These are phyloP conservation scores for Eurytemora carolleeae DNA, from an alignment of 1,140 invertebrate species.

Conservation along the genomic window DNA sequence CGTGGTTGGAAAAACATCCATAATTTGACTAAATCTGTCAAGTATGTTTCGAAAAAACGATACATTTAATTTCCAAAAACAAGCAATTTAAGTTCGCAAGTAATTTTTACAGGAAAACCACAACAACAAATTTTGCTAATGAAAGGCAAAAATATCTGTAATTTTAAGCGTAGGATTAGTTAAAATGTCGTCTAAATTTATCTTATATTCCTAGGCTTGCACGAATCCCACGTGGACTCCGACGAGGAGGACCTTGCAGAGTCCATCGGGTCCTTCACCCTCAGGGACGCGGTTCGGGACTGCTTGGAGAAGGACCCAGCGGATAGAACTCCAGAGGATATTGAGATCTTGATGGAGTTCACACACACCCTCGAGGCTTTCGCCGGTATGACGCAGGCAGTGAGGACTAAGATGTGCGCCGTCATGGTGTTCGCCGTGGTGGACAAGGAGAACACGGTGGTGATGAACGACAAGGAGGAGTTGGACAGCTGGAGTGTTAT, in stretches of 20 bases:
- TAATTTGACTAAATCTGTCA: not conserved
- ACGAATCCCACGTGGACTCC: conserved; percentile 83
- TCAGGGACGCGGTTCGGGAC: conserved; percentile 40
- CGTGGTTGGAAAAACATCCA: no score
- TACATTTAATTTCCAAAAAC: not conserved
- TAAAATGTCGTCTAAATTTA: no score
- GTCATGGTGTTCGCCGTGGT: conserved; percentile 67
- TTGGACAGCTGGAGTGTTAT: conserved; percentile 98
- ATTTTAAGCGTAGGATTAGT: no score
- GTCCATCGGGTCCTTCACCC: conserved; percentile 45
- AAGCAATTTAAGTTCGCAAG: not conserved
- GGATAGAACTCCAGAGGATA: conserved; percentile 79
- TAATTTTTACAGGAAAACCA: not conserved
- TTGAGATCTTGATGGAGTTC: conserved; percentile 85
- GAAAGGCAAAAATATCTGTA: conserved; percentile 77
- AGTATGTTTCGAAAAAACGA: not conserved
- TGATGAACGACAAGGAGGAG: conserved; percentile 93
- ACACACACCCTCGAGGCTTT: conserved; percentile 89
- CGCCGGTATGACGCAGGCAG: conserved; percentile 53
- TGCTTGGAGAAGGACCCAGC: conserved; percentile 89
- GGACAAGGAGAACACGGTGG: conserved; percentile 84
- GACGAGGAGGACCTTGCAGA: conserved; percentile 59
- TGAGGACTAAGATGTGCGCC: not conserved
- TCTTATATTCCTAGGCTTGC: no score
- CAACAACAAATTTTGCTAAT: conserved; percentile 36